Percentiles rank a stretch among this genome's conserved stretches.
Conservation (phyloP, 2,797 vertebrate genomes). For the Erpetoichthys calabaricus region DNA sequence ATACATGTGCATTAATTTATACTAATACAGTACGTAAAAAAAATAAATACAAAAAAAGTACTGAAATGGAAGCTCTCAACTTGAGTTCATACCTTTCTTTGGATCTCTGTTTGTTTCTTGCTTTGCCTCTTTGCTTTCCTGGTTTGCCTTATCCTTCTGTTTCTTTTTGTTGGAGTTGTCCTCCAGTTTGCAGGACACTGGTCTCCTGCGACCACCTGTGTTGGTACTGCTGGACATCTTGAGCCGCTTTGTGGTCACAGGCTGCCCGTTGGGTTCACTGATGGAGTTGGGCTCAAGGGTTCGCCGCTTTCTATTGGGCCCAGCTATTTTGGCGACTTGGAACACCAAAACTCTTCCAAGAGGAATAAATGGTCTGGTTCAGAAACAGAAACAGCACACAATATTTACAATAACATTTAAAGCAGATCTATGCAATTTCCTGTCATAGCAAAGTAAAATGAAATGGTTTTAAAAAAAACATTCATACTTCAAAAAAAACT, state of each 20-base stretch:
- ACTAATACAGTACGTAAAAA: too few species aligned
- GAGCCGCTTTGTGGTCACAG: slow-evolving; percentile 82
- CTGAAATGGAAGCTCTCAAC: not conserved
- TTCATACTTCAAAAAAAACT: too few species aligned
- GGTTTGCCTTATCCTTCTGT: slow-evolving; percentile 89
- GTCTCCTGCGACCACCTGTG: slow-evolving; percentile 53
- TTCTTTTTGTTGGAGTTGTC: slow-evolving; percentile 80
- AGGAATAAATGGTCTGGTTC: slow-evolving; percentile 60
- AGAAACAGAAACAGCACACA: slow-evolving; percentile 15
- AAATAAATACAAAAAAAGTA: too few species aligned
- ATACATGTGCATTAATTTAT: too few species aligned
- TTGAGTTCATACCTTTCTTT: slow-evolving; percentile 53
- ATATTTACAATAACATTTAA: not conserved
- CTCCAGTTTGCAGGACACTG: slow-evolving; percentile 57
- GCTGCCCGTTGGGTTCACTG: slow-evolving; percentile 74
- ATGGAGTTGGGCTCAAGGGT: slow-evolving; percentile 95
- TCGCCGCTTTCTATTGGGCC: slow-evolving; percentile 91
- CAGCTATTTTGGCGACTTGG: slow-evolving; percentile 98
- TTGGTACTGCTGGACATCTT: slow-evolving; percentile 84
- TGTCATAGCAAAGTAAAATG: too few species aligned
- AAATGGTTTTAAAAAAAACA: too few species aligned
- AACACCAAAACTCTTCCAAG: slow-evolving; percentile 69
- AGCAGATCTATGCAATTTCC: slow-evolving; percentile 8
- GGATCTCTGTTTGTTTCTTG: slow-evolving; percentile 34
- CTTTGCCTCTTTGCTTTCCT: slow-evolving; percentile 87